These are phyloP conservation scores for Phylloscopus whistleri DNA, from an alignment of 2,113 vertebrate genomes.

Conservation along the genomic window DNA sequence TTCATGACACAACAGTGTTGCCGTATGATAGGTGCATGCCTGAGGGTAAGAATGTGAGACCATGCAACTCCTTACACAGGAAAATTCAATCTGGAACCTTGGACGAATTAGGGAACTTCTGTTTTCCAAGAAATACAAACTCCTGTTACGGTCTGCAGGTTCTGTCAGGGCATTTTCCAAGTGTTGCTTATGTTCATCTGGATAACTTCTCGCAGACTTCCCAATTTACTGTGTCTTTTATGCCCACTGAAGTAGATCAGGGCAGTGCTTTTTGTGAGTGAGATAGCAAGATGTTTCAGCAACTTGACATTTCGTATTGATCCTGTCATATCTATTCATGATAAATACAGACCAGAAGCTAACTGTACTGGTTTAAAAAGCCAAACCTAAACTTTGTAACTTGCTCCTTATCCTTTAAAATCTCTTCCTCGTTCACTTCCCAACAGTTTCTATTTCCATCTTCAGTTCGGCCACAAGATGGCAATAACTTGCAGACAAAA, in stretches of 20 bases:
- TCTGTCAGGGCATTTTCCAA: background rate
- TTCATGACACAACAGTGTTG: accelerated
- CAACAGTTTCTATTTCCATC: background rate
- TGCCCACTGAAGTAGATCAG: background rate
- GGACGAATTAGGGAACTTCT: background rate
- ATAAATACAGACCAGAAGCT: background rate
- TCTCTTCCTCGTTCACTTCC: background rate
- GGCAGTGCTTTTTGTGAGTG: background rate
- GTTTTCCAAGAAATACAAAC: background rate
- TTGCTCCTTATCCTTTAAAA: background rate
- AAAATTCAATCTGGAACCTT: background rate
- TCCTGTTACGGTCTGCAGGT: background rate
- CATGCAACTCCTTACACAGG: background rate
- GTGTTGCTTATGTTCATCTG: background rate
- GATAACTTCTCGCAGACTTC: background rate
- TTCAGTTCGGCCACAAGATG: conserved; percentile 68
- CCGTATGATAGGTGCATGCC: background rate
- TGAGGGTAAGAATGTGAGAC: background rate
- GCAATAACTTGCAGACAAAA: conserved; percentile 68
- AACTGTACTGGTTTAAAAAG: background rate
- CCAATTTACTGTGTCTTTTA: background rate
- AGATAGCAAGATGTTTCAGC: background rate
- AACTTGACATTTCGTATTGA: background rate
- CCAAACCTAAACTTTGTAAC: background rate
- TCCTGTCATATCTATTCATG: background rate